Conservation (phyloP, 1,140 invertebrate species). For the Bombus turneri region DNA sequence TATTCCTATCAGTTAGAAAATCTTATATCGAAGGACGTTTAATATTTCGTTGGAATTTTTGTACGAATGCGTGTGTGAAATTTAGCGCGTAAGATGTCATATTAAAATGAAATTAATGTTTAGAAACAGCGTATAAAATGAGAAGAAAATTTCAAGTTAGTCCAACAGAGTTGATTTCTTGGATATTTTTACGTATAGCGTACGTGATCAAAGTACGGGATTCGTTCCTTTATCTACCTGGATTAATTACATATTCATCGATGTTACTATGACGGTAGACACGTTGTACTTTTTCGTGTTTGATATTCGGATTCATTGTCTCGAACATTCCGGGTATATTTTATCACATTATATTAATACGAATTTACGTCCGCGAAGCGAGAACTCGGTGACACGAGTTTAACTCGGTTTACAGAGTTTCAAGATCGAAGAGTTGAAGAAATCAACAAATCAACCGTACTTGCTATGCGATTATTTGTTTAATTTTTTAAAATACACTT, state of each 20-base stretch:
- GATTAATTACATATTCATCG: neutral
- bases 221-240: neutral
- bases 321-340: neutral
- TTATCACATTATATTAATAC: neutral
- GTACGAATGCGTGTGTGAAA: accelerated
- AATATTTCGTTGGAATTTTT: too few species aligned
- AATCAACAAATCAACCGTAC: too few species aligned
- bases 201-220: neutral
- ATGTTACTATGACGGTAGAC: neutral
- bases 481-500: too few species aligned
- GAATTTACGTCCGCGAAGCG: neutral
- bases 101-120: too few species aligned
- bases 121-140: too few species aligned
- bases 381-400: neutral
- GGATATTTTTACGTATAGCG: neutral
- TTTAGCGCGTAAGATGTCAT: too few species aligned
- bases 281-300: neutral
- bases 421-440: too few species aligned
- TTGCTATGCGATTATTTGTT: too few species aligned
- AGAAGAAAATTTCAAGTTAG: neutral
- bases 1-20: too few species aligned
- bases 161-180: neutral
- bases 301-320: neutral
- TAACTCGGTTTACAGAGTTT: too few species aligned
- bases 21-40: too few species aligned